phyloP scores from a whole-genome alignment of 2,113 vertebrate genomes.

The Prochilodus magdalenae region DNA sequence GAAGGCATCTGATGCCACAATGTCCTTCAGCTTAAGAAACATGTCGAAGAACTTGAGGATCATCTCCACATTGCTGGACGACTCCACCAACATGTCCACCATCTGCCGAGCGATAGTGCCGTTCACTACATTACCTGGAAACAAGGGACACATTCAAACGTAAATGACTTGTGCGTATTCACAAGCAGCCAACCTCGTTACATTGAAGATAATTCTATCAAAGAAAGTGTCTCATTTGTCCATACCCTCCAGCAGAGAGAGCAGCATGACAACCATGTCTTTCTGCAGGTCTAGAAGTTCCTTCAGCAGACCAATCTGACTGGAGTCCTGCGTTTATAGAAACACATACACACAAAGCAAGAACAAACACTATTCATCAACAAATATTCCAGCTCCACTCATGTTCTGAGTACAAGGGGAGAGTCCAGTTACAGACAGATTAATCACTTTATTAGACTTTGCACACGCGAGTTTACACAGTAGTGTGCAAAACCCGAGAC shows the following conservation, averaged over 20 bases:
- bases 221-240: slow-evolving; percentile 31
- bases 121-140: slow-evolving; percentile 91
- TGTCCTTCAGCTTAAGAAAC: slow-evolving; percentile 98
- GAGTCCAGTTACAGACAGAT: not conserved
- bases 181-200: not conserved
- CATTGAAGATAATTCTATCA: not conserved
- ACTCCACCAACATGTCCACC: slow-evolving; percentile 99
- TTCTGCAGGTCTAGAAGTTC: slow-evolving; percentile 95
- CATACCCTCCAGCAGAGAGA: slow-evolving; percentile 90
- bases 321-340: slow-evolving; percentile 83
- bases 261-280: slow-evolving; percentile 97
- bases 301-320: slow-evolving; percentile 92
- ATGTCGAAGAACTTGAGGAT: slow-evolving; percentile 99
- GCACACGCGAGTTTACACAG: not conserved
- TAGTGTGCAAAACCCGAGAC: too few relatives aligned
- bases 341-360: slow-evolving; percentile 44
- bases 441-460: not conserved
- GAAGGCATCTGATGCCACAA: slow-evolving; percentile 94
- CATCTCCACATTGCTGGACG: slow-evolving; percentile 97
- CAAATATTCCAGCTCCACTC: not conserved
- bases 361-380: not conserved
- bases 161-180: not conserved
- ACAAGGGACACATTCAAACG: not conserved
- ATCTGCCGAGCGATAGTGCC: slow-evolving; percentile 95
- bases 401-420: not conserved